Conservation (phyloP, 2,888 invertebrate species). For the Tridacna gigas region DNA sequence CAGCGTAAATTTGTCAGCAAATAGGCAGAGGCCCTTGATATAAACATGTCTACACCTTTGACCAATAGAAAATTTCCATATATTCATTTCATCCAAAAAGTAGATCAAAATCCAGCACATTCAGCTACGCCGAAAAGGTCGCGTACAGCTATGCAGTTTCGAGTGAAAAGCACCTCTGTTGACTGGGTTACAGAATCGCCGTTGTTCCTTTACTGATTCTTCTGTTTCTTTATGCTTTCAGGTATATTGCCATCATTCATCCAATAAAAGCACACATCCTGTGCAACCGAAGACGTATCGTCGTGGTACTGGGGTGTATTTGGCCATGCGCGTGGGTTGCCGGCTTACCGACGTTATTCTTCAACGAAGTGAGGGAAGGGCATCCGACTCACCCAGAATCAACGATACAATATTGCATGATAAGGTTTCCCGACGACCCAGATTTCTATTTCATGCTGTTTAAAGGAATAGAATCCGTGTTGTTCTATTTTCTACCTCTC, state of each 20-base stretch:
- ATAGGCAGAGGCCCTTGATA: no score
- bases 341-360: conserved; percentile 83
- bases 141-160: no score
- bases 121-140: no score
- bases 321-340: conserved; percentile 83
- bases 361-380: conserved; percentile 76
- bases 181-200: no score
- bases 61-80: no score
- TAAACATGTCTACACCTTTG: no score
- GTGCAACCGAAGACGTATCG: conserved; percentile 82
- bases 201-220: no score
- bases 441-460: conserved; percentile 73
- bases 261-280: conserved; percentile 85
- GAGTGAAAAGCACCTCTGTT: no score
- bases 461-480: conserved; percentile 81
- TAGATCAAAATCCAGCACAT: no score
- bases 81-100: no score
- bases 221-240: conserved; percentile 67
- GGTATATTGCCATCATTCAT: conserved; percentile 85
- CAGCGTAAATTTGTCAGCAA: no score
- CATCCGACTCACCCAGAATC: conserved; percentile 67
- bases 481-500: conserved; percentile 84
- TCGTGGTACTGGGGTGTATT: conserved; percentile 80
- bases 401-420: conserved; percentile 79
- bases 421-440: conserved; percentile 76